These are phyloP conservation scores for Cardinalis cardinalis DNA, from an alignment of 2,113 vertebrate genomes.

Conservation along the genomic window DNA sequence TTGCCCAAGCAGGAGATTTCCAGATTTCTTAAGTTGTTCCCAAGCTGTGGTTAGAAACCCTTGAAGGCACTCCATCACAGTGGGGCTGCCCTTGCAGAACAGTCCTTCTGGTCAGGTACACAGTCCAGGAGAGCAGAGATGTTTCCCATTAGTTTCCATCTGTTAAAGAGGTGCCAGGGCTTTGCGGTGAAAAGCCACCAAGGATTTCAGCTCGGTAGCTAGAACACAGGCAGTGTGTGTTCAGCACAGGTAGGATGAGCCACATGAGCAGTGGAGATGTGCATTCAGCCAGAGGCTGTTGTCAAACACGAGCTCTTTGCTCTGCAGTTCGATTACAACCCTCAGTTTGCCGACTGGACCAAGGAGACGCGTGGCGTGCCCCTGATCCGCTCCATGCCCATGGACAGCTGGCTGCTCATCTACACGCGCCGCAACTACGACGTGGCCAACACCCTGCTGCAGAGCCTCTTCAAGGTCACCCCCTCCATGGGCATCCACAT, in stretches of 20 bases:
- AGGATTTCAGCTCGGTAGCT: neutral
- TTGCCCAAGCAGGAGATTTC: neutral
- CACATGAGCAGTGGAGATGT: neutral
- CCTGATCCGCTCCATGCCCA: slow-evolving; percentile 73
- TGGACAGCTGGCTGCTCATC: slow-evolving; percentile 86
- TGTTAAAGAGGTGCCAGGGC: neutral
- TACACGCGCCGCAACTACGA: slow-evolving; percentile 76
- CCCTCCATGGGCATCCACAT: slow-evolving; percentile 82
- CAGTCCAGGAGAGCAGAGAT: neutral
- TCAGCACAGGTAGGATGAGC: neutral
- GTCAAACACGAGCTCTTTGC: neutral
- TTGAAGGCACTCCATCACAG: neutral
- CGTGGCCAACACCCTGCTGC: slow-evolving; percentile 75
- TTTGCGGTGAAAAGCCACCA: neutral
- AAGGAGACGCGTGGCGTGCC: slow-evolving; percentile 83
- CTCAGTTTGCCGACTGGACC: slow-evolving; percentile 84
- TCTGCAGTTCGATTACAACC: slow-evolving; percentile 84
- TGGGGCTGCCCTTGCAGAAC: neutral
- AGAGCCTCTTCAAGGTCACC: slow-evolving; percentile 83
- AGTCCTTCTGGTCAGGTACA: neutral
- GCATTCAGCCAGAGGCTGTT: neutral
- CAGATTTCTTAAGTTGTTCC: neutral
- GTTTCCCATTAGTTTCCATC: neutral
- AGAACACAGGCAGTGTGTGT: neutral
- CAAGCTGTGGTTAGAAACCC: neutral